Evolutionary conservation across 2,113 vertebrate species (phyloP).

Genomic region (Misgurnus mizolepis): DNA sequence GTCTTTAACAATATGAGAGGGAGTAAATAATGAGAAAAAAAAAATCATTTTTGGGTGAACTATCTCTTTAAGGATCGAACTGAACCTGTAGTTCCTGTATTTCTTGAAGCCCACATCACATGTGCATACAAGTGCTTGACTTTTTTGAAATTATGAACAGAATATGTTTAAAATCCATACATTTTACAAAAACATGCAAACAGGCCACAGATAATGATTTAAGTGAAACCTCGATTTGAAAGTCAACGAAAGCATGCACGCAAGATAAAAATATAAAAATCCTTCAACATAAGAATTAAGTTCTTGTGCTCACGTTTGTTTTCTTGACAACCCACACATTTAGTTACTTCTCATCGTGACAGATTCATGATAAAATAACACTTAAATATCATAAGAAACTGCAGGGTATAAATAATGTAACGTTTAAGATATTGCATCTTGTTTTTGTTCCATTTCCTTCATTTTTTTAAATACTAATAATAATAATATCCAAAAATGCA

Average conservation of each 20-base stretch:
- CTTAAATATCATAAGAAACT: not conserved
- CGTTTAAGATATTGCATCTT: conserved; percentile 6
- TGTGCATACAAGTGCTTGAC: too few species aligned
- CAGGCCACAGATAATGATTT: not conserved
- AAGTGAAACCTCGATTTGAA: not conserved
- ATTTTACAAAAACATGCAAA: conserved; percentile 3
- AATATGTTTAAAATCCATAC: not conserved
- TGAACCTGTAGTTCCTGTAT: too few species aligned
- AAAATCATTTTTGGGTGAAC: not conserved
- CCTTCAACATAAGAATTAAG: not conserved
- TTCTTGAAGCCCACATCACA: too few species aligned
- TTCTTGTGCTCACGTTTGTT: not conserved
- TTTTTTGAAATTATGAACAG: too few species aligned
- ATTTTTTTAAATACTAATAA: not conserved
- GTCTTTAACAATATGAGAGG: not conserved
- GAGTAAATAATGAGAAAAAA: not conserved
- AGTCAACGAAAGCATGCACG: not conserved
- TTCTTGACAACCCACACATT: not conserved
- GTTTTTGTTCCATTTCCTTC: not conserved
- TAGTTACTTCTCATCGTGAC: not conserved
- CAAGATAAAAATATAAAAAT: conserved; percentile 13
- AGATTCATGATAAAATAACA: conserved; percentile 26
- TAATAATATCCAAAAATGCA: conserved; percentile 12
- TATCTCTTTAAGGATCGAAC: too few species aligned
- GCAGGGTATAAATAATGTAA: conserved; percentile 34